Evolutionary conservation across 2,797 vertebrate species (phyloP).

Genomic region (Sylvia borin): DNA sequence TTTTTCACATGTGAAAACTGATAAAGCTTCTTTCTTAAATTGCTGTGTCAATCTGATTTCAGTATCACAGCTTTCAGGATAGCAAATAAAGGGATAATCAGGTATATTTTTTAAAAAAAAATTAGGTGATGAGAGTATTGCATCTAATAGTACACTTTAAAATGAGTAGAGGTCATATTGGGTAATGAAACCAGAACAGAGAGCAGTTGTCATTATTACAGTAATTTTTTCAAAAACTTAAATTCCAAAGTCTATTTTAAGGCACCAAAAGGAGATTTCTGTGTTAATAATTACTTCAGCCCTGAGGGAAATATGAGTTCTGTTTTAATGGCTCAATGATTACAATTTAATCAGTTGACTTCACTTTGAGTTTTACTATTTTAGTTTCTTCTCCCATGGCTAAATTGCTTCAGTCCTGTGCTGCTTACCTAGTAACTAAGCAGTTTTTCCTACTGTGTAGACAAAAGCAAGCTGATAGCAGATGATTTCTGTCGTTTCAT

Average conservation of each 20-base stretch:
- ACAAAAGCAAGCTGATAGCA: not conserved
- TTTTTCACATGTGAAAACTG: not conserved
- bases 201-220: not conserved
- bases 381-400: not conserved
- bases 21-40: not conserved
- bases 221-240: not conserved
- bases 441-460: not conserved
- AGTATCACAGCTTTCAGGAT: not conserved
- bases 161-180: not conserved
- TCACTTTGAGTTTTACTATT: not conserved
- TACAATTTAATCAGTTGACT: not conserved
- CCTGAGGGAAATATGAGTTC: not conserved
- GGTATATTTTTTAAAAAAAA: not conserved
- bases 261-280: slow-evolving; percentile 37
- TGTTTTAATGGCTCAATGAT: not conserved
- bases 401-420: not conserved
- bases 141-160: not conserved
- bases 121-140: not conserved
- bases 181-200: not conserved
- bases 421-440: not conserved
- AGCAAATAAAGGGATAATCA: not conserved
- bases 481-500: not conserved
- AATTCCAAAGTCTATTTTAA: slow-evolving; percentile 44
- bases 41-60: not conserved
- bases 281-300: slow-evolving; percentile 34